These are phyloP conservation scores for Centropristis striata DNA, from an alignment of 2,113 vertebrate genomes.

Conservation along the genomic window DNA sequence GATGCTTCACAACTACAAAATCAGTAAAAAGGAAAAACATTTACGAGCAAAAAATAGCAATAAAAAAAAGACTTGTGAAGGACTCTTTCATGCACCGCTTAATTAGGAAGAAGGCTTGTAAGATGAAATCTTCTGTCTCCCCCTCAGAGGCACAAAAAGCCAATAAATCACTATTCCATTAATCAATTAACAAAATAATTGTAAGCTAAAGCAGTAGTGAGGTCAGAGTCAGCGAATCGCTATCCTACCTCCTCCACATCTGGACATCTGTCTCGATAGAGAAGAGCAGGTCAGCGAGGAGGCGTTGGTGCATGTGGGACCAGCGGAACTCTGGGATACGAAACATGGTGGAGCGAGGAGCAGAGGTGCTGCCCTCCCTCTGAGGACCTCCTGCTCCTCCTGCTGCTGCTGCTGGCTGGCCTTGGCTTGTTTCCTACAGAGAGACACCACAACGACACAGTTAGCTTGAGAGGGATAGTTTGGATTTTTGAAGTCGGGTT, in stretches of 20 bases:
- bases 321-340: constrained; percentile 97
- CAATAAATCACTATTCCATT: constrained; percentile 43
- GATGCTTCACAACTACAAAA: too few species aligned
- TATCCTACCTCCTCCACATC: constrained; percentile 95
- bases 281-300: constrained; percentile 97
- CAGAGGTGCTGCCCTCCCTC: constrained; percentile 83
- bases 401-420: constrained; percentile 73
- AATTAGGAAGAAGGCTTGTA: neutral
- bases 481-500: too few species aligned
- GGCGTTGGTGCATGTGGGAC: constrained; percentile 97
- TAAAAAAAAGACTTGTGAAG: neutral
- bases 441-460: constrained; percentile 2
- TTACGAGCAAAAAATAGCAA: neutral
- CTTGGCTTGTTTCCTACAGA: constrained; percentile 77
- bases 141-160: constrained; percentile 9
- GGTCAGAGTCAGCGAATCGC: neutral
- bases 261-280: constrained; percentile 98
- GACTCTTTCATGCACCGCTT: neutral
- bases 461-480: neutral
- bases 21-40: neutral
- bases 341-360: constrained; percentile 90
- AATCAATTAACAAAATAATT: constrained; percentile 36
- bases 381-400: constrained; percentile 78
- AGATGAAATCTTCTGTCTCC: constrained; percentile 1
- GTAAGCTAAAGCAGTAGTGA: constrained; percentile 11